Conservation (phyloP, 2,888 invertebrate genomes). For the Trachelus stipa region DNA sequence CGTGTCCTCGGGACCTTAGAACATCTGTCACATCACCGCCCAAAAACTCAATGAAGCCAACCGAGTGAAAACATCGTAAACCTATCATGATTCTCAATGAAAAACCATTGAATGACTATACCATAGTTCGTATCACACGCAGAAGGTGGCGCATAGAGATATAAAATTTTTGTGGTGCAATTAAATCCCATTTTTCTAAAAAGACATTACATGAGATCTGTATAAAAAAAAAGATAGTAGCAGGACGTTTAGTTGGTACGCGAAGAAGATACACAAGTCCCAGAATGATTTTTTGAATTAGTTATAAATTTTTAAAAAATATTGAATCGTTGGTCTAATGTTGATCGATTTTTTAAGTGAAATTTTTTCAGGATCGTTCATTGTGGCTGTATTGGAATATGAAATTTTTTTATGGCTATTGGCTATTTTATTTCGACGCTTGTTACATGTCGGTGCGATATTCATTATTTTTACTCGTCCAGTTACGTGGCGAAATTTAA, state of each 20-base stretch:
- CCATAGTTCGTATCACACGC: not conserved
- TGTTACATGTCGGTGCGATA: too few relatives aligned
- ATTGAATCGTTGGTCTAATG: not conserved
- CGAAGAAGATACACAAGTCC: not conserved
- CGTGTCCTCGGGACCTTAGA: slow-evolving; percentile 22
- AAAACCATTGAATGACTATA: slow-evolving; percentile 9
- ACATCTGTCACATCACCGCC: slow-evolving; percentile 24
- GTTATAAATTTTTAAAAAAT: not conserved
- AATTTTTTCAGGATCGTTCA: not conserved
- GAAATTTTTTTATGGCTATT: not conserved
- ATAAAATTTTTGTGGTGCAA: not conserved
- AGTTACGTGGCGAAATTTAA: not conserved
- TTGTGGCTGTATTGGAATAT: not conserved
- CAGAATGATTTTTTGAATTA: not conserved
- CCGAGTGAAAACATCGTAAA: slow-evolving; percentile 24
- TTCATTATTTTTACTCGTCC: not conserved
- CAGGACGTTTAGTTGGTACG: not conserved
- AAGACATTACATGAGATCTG: not conserved
- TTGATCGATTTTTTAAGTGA: too few relatives aligned
- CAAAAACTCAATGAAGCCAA: slow-evolving; percentile 24
- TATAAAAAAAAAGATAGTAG: not conserved
- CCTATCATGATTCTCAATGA: slow-evolving; percentile 20
- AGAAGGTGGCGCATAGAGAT: not conserved
- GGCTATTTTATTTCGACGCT: not conserved
- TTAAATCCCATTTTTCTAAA: not conserved